Evolutionary conservation across 2,888 invertebrate genomes (phyloP).

Genomic region (Lepas anatifera): DNA sequence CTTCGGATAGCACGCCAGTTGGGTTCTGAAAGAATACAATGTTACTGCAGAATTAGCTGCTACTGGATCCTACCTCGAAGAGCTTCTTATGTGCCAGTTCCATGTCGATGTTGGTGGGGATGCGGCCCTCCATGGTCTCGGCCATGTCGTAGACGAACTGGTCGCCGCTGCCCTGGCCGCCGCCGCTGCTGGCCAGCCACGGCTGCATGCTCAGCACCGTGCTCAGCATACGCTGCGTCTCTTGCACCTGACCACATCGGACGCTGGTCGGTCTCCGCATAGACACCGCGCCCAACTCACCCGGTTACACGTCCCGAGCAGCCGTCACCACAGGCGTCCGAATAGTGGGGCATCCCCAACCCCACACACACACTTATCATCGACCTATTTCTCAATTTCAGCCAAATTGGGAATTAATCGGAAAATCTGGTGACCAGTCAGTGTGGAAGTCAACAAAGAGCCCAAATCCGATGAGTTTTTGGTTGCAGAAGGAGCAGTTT

Average conservation of each 20-base stretch:
- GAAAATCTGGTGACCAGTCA: too few species aligned
- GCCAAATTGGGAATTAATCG: too few species aligned
- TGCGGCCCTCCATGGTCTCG: constrained; percentile 36
- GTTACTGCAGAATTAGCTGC: too few species aligned
- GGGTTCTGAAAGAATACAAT: too few species aligned
- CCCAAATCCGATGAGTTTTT: too few species aligned
- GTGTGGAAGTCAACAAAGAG: too few species aligned
- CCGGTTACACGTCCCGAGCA: constrained; percentile 32
- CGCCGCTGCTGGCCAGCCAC: constrained; percentile 18
- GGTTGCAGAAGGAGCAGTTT: too few species aligned
- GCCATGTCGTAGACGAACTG: constrained; percentile 39
- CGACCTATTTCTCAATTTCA: too few species aligned
- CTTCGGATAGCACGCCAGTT: too few species aligned
- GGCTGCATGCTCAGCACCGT: constrained; percentile 32
- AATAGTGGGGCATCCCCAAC: too few species aligned
- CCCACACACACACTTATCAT: too few species aligned
- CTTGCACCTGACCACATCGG: background rate
- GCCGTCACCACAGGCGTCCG: constrained; percentile 37
- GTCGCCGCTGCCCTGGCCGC: constrained; percentile 27
- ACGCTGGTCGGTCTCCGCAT: background rate
- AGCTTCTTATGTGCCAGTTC: constrained; percentile 53
- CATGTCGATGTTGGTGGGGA: constrained; percentile 50
- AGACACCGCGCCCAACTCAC: constrained; percentile 25
- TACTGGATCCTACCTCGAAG: background rate
- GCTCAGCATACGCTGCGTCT: background rate